Conservation (phyloP, 2,113 vertebrate species). For the Indri indri region DNA sequence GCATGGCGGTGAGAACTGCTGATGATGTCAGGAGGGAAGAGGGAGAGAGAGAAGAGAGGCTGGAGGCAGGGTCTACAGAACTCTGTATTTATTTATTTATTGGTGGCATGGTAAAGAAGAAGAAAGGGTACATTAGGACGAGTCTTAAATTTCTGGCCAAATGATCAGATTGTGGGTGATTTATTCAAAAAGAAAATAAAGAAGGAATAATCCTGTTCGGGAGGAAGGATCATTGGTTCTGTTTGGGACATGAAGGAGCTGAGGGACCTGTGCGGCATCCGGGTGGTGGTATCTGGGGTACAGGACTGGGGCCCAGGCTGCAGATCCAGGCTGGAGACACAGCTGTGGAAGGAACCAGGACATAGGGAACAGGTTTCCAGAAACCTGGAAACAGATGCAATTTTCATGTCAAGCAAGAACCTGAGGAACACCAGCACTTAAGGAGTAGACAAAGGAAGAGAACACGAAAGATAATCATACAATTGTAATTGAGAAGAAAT, state of each 20-base stretch:
- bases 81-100: not conserved
- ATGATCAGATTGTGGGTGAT: not conserved
- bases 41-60: not conserved
- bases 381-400: not conserved
- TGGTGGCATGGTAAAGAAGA: not conserved
- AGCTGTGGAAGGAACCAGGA: not conserved
- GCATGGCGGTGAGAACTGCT: not conserved
- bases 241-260: too few relatives aligned
- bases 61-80: not conserved
- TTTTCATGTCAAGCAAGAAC: not conserved
- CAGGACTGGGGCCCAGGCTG: not conserved
- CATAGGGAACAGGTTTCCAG: not conserved
- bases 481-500: not conserved
- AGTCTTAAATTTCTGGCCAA: not conserved
- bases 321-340: not conserved
- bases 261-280: not conserved
- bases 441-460: not conserved
- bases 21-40: not conserved
- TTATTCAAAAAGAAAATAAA: not conserved
- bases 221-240: not conserved
- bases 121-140: not conserved
- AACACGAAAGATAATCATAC: not conserved
- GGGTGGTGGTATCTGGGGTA: rapidly evolving
- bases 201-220: not conserved
- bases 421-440: not conserved